These are phyloP conservation scores for Chrosomus eos DNA, from an alignment of 2,797 vertebrate species.

Conservation along the genomic window DNA sequence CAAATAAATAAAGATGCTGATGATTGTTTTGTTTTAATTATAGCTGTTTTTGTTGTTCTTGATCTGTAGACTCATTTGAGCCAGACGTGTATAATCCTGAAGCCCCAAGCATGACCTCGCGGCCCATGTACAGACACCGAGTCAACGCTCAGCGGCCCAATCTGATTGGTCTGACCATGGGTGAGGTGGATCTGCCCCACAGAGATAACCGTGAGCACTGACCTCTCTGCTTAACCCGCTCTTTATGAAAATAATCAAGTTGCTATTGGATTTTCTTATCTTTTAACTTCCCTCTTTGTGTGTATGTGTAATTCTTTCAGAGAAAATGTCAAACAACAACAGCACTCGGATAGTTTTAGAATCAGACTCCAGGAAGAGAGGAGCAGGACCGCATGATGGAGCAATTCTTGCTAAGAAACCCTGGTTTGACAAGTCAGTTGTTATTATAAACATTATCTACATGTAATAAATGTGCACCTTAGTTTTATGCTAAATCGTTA, in stretches of 20 bases:
- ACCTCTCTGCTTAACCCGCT: not conserved
- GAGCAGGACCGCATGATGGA: constrained; percentile 79
- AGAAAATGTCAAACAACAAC: constrained; percentile 91
- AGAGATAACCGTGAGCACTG: constrained; percentile 80
- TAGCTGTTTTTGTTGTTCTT: not conserved
- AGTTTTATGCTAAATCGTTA: no score
- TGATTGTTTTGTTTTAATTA: not conserved
- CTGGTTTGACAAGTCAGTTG: constrained; percentile 96
- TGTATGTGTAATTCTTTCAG: constrained; percentile 69
- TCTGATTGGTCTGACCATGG: constrained; percentile 95
- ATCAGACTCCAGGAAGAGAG: constrained; percentile 92
- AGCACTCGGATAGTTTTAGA: constrained; percentile 96
- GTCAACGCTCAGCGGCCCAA: constrained; percentile 95
- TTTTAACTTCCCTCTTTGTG: not conserved
- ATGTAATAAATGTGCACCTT: no score
- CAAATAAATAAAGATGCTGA: not conserved
- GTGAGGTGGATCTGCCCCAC: constrained; percentile 89
- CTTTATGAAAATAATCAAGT: not conserved
- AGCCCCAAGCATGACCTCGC: constrained; percentile 94
- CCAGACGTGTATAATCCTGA: constrained; percentile 97
- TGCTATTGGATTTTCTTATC: no score
- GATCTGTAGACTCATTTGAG: constrained; percentile 85
- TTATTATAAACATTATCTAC: not conserved
- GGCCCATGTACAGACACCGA: constrained; percentile 92
- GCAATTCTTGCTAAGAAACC: constrained; percentile 87